Evolutionary conservation across 1,140 invertebrate species (phyloP).

Genomic region (Ganaspis sp.): DNA sequence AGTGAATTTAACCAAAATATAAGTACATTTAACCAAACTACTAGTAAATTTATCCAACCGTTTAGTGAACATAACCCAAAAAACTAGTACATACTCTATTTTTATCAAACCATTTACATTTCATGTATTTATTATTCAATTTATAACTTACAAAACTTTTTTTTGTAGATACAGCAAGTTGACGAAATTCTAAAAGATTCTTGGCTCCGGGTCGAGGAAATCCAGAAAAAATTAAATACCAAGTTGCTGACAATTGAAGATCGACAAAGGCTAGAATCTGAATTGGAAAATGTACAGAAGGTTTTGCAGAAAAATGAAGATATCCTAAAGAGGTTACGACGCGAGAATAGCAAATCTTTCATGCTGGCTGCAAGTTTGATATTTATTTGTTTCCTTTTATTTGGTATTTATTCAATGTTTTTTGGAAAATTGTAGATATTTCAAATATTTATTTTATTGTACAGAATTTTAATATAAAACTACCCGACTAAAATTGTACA

Average conservation of each 20-base stretch:
- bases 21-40: no score
- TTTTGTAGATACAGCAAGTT: constrained; percentile 67
- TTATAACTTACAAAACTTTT: no score
- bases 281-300: constrained; percentile 64
- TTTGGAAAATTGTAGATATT: constrained; percentile 33
- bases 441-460: neutral
- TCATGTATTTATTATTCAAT: no score
- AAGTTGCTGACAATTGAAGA: constrained; percentile 60
- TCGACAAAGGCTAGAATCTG: constrained; percentile 66
- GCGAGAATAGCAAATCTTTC: constrained; percentile 66
- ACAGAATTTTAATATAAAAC: neutral
- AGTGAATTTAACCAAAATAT: no score
- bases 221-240: constrained; percentile 65
- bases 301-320: constrained; percentile 65
- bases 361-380: constrained; percentile 64
- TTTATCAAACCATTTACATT: neutral
- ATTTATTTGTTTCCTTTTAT: constrained; percentile 65
- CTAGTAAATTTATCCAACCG: no score
- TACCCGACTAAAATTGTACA: no score
- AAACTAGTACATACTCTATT: no score
- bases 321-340: constrained; percentile 57
- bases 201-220: constrained; percentile 58
- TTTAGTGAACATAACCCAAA: no score
- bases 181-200: constrained; percentile 67
- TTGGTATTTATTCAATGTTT: constrained; percentile 61